phyloP scores from a whole-genome alignment of 2,797 vertebrate species.

The Fundulus diaphanus region DNA sequence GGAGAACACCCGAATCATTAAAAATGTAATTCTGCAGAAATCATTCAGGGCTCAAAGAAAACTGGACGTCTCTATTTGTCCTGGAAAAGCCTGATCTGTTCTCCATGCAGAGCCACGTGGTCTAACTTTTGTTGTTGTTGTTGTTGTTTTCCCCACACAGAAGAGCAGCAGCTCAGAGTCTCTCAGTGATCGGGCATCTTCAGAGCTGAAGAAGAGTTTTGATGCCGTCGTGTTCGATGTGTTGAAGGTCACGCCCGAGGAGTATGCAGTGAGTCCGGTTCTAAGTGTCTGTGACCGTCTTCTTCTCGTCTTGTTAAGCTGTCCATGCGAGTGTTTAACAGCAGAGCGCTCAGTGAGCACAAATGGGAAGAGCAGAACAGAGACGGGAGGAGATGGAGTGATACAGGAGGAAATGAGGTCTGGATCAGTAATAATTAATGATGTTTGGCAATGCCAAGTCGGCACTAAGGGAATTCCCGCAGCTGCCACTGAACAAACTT shows the following conservation, averaged over 20 bases:
- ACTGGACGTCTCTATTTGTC: background rate
- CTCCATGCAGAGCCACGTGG: background rate
- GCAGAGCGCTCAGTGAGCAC: constrained; percentile 25
- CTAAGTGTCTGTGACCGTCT: background rate
- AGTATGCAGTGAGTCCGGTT: constrained; percentile 92
- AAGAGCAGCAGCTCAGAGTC: constrained; percentile 98
- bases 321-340: background rate
- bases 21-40: background rate
- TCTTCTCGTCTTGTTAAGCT: constrained; percentile 4
- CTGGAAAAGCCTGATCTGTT: background rate
- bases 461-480: constrained; percentile 18
- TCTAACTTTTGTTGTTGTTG: background rate
- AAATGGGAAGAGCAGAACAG: constrained; percentile 29
- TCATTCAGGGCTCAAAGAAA: background rate
- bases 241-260: constrained; percentile 97
- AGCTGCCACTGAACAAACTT: constrained; percentile 13
- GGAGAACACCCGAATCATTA: background rate
- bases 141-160: constrained; percentile 70
- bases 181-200: constrained; percentile 92
- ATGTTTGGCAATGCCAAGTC: constrained; percentile 42
- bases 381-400: constrained; percentile 29
- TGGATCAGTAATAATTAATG: constrained; percentile 74
- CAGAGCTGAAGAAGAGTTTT: constrained; percentile 97
- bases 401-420: constrained; percentile 53
- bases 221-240: constrained; percentile 98